phyloP scores from a whole-genome alignment of 2,797 vertebrate genomes.

The Malurus leucopterus region DNA sequence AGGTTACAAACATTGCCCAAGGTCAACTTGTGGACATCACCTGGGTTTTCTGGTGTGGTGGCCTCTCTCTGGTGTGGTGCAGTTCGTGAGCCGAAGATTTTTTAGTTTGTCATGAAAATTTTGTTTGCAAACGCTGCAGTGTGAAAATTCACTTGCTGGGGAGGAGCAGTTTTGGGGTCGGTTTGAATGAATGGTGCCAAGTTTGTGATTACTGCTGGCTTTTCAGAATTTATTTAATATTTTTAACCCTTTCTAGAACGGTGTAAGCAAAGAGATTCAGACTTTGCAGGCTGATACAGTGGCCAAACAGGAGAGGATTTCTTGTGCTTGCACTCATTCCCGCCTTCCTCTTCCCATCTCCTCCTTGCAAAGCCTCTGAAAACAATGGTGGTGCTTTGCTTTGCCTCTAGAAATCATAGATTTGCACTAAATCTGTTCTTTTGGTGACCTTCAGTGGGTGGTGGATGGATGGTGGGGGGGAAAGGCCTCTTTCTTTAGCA shows the following conservation, averaged over 20 bases:
- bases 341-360: neutral
- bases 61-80: neutral
- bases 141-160: neutral
- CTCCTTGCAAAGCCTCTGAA: neutral
- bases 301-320: neutral
- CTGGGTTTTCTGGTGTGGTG: neutral
- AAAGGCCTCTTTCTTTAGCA: neutral
- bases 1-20: neutral
- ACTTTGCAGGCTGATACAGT: rapidly evolving
- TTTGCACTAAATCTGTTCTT: neutral
- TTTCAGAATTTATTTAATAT: rapidly evolving
- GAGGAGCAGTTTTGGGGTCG: neutral
- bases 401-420: neutral
- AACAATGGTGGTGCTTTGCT: rapidly evolving
- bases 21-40: neutral
- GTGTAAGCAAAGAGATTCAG: neutral
- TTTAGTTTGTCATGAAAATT: neutral
- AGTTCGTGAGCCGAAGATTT: rapidly evolving
- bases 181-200: neutral
- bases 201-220: neutral
- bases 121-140: neutral
- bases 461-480: neutral
- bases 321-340: neutral
- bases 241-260: neutral
- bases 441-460: neutral